Conservation (phyloP, 2,113 vertebrate genomes). For the Laticauda laticaudata region DNA sequence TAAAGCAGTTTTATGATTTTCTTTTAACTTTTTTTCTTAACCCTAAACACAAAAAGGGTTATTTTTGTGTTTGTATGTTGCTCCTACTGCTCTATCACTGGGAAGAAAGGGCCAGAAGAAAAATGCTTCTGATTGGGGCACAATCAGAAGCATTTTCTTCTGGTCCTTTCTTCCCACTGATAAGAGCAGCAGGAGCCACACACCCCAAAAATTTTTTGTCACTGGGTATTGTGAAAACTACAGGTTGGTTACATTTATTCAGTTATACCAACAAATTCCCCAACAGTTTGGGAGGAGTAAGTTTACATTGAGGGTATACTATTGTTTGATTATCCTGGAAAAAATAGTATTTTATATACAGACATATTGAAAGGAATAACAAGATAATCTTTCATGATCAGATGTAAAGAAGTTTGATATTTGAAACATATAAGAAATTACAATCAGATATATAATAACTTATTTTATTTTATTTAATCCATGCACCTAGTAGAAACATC, state of each 20-base stretch:
- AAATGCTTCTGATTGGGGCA: constrained; percentile 59
- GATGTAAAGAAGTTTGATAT: constrained; percentile 15
- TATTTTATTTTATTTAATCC: background rate
- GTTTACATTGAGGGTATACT: background rate
- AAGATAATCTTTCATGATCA: background rate
- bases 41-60: background rate
- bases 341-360: background rate
- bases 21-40: constrained; percentile 23
- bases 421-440: constrained; percentile 8
- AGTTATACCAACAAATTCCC: constrained; percentile 36
- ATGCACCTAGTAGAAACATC: background rate
- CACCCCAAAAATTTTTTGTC: background rate
- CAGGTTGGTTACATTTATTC: constrained; percentile 30
- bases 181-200: constrained; percentile 57
- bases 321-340: constrained; percentile 30
- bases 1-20: background rate
- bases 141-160: constrained; percentile 70
- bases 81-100: constrained; percentile 63
- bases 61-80: background rate
- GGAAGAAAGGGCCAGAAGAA: constrained; percentile 68
- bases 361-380: background rate
- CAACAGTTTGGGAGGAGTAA: constrained; percentile 2
- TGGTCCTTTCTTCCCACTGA: constrained; percentile 65
- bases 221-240: constrained; percentile 43
- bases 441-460: constrained; percentile 16